Conservation (phyloP, 2,113 vertebrate species). For the Myiopsitta monachus region DNA sequence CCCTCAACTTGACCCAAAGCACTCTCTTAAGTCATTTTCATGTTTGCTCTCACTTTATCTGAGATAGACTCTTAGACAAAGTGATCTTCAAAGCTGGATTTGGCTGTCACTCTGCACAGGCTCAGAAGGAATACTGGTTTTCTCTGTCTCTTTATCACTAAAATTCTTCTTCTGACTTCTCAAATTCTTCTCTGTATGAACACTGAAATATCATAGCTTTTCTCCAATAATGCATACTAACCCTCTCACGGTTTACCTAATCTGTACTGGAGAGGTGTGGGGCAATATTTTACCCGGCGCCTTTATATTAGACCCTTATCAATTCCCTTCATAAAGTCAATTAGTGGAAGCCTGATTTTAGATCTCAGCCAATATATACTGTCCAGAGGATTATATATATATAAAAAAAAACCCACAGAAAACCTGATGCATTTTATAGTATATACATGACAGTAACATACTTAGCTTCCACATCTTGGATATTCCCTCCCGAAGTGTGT, state of each 20-base stretch:
- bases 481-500: background rate
- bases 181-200: background rate
- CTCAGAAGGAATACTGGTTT: background rate
- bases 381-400: background rate
- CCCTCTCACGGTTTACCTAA: background rate
- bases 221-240: background rate
- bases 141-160: background rate
- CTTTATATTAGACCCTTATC: background rate
- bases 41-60: background rate
- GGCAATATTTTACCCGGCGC: background rate
- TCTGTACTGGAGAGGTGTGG: background rate
- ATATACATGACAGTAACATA: no score
- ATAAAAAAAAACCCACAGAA: background rate
- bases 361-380: background rate
- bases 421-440: background rate
- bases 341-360: background rate
- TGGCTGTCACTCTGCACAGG: background rate
- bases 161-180: background rate
- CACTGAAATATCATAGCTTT: background rate
- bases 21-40: conserved; percentile 9
- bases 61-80: background rate
- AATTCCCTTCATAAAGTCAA: background rate
- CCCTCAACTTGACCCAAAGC: background rate
- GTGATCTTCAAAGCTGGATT: conserved; percentile 37
- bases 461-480: background rate